A percentile compares a stretch with the other conserved stretches of the same genome.
Evolutionary conservation across 2,113 vertebrate genomes (phyloP).

Genomic region (Accipiter cooperii): DNA sequence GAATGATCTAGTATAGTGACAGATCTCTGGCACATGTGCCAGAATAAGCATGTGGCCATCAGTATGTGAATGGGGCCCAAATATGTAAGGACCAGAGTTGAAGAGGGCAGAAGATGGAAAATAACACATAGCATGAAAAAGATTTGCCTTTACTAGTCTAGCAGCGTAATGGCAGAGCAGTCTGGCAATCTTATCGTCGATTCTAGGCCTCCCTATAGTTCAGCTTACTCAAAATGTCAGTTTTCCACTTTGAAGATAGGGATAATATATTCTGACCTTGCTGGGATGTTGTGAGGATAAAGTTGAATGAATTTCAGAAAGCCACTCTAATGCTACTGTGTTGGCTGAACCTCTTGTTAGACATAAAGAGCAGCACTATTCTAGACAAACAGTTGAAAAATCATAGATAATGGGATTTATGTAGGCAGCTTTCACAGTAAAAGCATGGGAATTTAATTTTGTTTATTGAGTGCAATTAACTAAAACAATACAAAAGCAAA

Average conservation of each 20-base stretch:
- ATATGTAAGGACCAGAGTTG: background rate
- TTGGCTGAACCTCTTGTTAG: background rate
- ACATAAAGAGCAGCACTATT: background rate
- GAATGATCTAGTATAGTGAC: background rate
- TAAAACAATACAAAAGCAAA: background rate
- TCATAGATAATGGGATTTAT: background rate
- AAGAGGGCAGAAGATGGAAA: background rate
- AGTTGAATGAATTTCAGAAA: background rate
- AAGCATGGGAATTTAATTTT: background rate
- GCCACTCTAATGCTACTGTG: background rate
- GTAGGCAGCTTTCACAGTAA: background rate
- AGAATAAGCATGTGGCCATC: background rate
- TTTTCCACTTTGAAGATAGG: background rate
- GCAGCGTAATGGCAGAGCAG: background rate
- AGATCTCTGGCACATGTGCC: background rate
- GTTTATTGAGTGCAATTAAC: background rate
- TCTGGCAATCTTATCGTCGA: background rate
- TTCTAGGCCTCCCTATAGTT: background rate
- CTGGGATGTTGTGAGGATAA: background rate
- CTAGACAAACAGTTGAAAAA: background rate
- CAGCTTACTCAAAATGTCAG: background rate
- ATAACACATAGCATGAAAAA: background rate
- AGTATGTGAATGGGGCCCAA: background rate
- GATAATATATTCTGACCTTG: background rate
- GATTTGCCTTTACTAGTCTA: background rate